These are phyloP conservation scores for Trichacis sp. DNA, from an alignment of 2,888 invertebrate genomes.

Conservation along the genomic window DNA sequence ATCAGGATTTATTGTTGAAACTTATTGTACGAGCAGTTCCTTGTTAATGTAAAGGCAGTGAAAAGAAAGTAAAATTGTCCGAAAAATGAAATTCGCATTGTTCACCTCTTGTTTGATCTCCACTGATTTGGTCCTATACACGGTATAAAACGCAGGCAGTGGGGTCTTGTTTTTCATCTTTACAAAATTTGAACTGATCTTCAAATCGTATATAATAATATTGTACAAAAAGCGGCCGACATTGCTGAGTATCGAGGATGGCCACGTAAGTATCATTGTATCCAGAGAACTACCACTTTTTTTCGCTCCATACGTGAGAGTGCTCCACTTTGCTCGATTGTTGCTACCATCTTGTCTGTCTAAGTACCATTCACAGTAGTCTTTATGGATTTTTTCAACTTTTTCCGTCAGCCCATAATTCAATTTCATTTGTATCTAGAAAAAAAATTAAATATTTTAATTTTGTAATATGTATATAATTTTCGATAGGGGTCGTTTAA, in stretches of 20 bases:
- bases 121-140: slow-evolving; percentile 75
- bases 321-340: slow-evolving; percentile 80
- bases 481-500: too few species aligned
- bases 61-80: too few species aligned
- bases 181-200: slow-evolving; percentile 80
- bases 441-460: not conserved
- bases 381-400: slow-evolving; percentile 73
- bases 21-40: too few species aligned
- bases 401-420: slow-evolving; percentile 78
- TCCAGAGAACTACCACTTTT: slow-evolving; percentile 66
- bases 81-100: too few species aligned
- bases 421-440: slow-evolving; percentile 76
- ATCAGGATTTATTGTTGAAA: too few species aligned
- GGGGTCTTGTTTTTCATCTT: slow-evolving; percentile 67
- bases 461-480: too few species aligned
- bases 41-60: too few species aligned
- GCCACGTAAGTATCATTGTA: slow-evolving; percentile 76
- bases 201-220: slow-evolving; percentile 86
- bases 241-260: slow-evolving; percentile 73
- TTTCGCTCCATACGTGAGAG: slow-evolving; percentile 70
- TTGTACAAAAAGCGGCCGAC: slow-evolving; percentile 89
- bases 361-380: slow-evolving; percentile 78
- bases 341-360: slow-evolving; percentile 63
- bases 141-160: slow-evolving; percentile 83
- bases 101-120: slow-evolving; percentile 76